Evolutionary conservation across 2,113 vertebrate genomes (phyloP).

Genomic region (Neodon shergylaensis): DNA sequence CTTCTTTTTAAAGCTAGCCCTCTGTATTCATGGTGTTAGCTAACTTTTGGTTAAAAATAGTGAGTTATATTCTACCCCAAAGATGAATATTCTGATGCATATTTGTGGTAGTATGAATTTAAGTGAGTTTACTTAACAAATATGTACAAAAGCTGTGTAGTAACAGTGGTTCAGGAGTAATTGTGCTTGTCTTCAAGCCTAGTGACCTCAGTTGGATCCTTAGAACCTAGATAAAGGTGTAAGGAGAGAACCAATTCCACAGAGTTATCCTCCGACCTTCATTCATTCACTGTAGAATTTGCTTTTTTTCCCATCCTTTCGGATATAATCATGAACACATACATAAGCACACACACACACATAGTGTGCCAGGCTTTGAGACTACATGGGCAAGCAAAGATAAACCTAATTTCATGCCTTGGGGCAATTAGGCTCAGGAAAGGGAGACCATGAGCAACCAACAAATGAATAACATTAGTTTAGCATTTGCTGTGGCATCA

Average conservation of each 20-base stretch:
- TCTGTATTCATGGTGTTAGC: not conserved
- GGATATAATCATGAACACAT: not conserved
- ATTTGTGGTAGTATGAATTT: not conserved
- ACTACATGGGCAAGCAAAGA: not conserved
- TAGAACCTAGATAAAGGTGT: not conserved
- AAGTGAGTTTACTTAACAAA: not conserved
- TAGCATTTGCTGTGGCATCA: no score
- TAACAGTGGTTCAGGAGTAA: not conserved
- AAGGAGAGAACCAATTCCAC: not conserved
- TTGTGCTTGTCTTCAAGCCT: not conserved
- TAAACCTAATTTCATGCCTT: not conserved
- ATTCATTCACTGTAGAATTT: not conserved
- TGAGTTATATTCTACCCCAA: not conserved
- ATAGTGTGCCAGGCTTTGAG: not conserved
- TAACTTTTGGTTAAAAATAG: not conserved
- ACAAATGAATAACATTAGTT: not conserved
- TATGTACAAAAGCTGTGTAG: not conserved
- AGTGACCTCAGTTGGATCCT: not conserved
- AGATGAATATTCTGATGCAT: not conserved
- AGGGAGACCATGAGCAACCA: not conserved
- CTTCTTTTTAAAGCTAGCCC: not conserved
- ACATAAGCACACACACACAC: no score
- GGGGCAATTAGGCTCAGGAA: not conserved
- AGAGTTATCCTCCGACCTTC: not conserved
- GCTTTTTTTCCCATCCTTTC: not conserved